Conservation (phyloP, 2,888 invertebrate species). For the Drosophila phalerata region DNA sequence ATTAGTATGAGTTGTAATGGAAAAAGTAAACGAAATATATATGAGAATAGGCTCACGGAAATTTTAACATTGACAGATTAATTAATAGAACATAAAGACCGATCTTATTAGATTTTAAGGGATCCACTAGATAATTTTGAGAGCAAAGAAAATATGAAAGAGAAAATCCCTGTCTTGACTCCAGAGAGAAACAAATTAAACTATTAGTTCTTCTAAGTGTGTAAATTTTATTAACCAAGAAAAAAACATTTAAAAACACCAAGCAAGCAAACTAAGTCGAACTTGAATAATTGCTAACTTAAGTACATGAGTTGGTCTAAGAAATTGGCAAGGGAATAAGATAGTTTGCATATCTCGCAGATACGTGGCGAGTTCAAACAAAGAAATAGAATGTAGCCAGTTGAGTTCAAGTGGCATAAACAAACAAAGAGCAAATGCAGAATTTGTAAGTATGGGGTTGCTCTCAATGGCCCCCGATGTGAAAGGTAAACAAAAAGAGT, state of each 20-base stretch:
- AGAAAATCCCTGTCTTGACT: too few relatives aligned
- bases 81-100: too few relatives aligned
- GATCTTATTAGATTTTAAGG: too few relatives aligned
- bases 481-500: constrained; percentile 70
- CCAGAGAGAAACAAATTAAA: too few relatives aligned
- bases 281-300: too few relatives aligned
- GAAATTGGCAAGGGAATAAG: neutral
- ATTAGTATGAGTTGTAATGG: neutral
- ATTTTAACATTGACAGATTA: too few relatives aligned
- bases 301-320: too few relatives aligned
- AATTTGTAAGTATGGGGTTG: constrained; percentile 27
- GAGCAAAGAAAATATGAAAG: too few relatives aligned
- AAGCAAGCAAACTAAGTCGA: neutral
- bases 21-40: neutral
- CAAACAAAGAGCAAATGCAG: constrained; percentile 24
- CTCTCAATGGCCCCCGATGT: constrained; percentile 46
- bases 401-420: constrained; percentile 36
- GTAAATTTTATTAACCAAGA: too few relatives aligned
- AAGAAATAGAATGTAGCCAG: constrained; percentile 17
- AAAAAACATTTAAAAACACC: too few relatives aligned
- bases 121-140: too few relatives aligned
- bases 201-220: too few relatives aligned
- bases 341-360: constrained; percentile 28
- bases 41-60: neutral
- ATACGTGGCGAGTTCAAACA: constrained; percentile 19